Evolutionary conservation across 1,140 invertebrate genomes (phyloP).

Genomic region (Steinernema khuongi): DNA sequence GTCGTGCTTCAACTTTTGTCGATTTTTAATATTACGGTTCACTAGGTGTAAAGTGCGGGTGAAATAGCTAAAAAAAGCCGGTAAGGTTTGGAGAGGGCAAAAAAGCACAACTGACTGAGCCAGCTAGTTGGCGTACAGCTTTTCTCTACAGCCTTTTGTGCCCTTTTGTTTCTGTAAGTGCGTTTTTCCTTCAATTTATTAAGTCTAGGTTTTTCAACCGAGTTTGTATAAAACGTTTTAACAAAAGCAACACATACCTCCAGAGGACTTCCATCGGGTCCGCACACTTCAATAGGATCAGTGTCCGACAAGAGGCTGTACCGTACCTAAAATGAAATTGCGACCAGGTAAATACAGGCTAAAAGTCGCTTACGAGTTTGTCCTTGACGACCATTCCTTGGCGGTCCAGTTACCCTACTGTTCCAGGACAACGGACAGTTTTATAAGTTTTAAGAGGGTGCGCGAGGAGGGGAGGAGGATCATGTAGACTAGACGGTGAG

Average conservation of each 20-base stretch:
- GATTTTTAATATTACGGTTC: background rate
- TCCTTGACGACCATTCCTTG: background rate
- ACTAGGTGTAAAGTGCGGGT: background rate
- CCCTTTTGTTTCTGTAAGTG: too few species aligned
- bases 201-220: too few species aligned
- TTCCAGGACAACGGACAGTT: background rate
- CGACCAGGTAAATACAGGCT: background rate
- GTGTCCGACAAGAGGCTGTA: background rate
- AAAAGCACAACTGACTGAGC: too few species aligned
- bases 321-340: background rate
- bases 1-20: background rate
- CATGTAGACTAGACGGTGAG: background rate
- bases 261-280: background rate
- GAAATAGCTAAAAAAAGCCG: too few species aligned
- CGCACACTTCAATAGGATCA: background rate
- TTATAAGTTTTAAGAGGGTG: background rate
- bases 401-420: background rate
- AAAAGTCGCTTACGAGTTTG: background rate
- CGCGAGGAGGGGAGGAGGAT: background rate
- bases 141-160: too few species aligned
- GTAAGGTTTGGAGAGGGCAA: too few species aligned
- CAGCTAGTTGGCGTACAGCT: too few species aligned
- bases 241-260: background rate
- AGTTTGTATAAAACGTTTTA: too few species aligned
- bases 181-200: too few species aligned